Evolutionary conservation across 1,140 invertebrate genomes (phyloP).

Genomic region (Hypsibius dujardini): DNA sequence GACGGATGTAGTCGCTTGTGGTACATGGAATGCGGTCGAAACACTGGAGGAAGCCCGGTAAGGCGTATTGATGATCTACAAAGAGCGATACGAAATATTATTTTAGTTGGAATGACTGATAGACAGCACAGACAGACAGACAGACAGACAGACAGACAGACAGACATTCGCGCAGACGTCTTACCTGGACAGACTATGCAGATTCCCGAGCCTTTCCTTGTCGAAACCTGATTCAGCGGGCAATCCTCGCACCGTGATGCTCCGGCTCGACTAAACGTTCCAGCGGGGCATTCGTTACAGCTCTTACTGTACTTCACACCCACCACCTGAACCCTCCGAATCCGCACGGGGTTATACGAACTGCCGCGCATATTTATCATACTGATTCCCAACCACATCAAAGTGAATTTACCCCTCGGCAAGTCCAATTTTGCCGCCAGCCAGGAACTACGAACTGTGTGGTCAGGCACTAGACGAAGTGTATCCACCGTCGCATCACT

Average conservation of each 20-base stretch:
- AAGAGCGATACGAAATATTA: too few species aligned
- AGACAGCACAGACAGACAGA: too few species aligned
- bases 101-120: too few species aligned
- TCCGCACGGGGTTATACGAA: not conserved
- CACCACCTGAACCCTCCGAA: not conserved
- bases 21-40: constrained; percentile 37
- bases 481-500: not conserved
- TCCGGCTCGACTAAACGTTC: not conserved
- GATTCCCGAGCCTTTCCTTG: not conserved
- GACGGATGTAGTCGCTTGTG: constrained; percentile 39
- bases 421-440: not conserved
- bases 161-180: too few species aligned
- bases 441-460: not conserved
- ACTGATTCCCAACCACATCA: constrained; percentile 3
- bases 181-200: not conserved
- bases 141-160: too few species aligned
- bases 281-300: not conserved
- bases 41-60: constrained; percentile 29
- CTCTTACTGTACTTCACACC: not conserved
- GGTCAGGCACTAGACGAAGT: not conserved
- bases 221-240: not conserved
- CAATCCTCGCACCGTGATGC: not conserved
- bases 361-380: not conserved
- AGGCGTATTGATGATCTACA: not conserved
- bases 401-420: not conserved